Percentiles rank a stretch among this genome's conserved stretches.
phyloP scores from a whole-genome alignment of 2,113 vertebrate species.

The Hydrolagus affinis region DNA sequence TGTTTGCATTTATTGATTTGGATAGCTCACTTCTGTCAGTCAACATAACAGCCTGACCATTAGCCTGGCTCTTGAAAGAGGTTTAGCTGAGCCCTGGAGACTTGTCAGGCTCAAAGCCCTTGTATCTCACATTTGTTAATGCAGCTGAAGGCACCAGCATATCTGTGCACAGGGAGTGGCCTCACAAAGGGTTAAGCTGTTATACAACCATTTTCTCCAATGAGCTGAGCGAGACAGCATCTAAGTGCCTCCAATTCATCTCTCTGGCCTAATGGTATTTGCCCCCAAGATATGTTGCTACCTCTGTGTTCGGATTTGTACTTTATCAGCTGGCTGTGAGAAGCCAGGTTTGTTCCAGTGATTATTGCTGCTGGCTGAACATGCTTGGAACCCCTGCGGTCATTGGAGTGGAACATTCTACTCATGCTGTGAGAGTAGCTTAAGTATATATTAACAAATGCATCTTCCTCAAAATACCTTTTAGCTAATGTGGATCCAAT shows the following conservation, averaged over 20 bases:
- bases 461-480: background rate
- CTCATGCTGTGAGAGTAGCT: constrained; percentile 43
- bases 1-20: background rate
- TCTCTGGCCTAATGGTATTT: background rate
- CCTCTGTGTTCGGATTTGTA: constrained; percentile 49
- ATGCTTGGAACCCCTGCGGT: constrained; percentile 32
- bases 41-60: too few species aligned
- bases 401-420: constrained; percentile 35
- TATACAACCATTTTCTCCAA: background rate
- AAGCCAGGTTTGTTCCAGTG: constrained; percentile 43
- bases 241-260: constrained; percentile 9
- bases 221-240: constrained; percentile 4
- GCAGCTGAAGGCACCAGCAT: background rate
- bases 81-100: background rate
- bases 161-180: background rate
- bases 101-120: background rate
- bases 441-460: constrained; percentile 45
- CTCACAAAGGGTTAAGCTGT: background rate
- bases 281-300: constrained; percentile 38
- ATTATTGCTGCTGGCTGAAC: constrained; percentile 42
- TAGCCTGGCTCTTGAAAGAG: background rate
- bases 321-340: constrained; percentile 40
- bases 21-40: background rate
- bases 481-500: background rate
- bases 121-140: background rate